These are phyloP conservation scores for Halictus rubicundus DNA, from an alignment of 1,140 invertebrate genomes.

Conservation along the genomic window DNA sequence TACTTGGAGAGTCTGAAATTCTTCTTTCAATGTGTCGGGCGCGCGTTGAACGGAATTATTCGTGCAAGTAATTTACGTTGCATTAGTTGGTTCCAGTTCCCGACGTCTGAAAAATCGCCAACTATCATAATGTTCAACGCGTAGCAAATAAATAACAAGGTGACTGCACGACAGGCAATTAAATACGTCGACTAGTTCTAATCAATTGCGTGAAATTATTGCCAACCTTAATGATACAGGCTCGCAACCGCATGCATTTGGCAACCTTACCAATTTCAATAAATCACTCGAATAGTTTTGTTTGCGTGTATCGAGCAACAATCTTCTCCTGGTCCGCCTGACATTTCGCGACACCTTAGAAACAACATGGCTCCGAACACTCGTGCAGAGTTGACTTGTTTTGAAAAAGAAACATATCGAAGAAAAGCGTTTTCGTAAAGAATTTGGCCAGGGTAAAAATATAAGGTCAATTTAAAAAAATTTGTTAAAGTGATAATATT, in stretches of 20 bases:
- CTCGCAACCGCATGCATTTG: constrained; percentile 17
- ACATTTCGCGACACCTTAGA: neutral
- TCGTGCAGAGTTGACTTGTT: no score
- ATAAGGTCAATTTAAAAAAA: no score
- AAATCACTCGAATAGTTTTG: neutral
- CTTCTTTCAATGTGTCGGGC: neutral
- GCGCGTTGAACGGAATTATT: constrained; percentile 14
- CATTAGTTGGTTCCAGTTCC: neutral
- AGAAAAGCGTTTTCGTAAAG: no score
- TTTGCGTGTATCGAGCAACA: constrained; percentile 13
- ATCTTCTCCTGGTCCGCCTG: neutral
- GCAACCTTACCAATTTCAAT: constrained; percentile 24
- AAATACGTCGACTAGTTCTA: constrained; percentile 36
- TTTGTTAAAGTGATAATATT: no score
- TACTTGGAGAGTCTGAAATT: neutral
- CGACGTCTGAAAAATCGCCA: constrained; percentile 19
- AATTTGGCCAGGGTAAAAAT: no score
- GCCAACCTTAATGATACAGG: constrained; percentile 37
- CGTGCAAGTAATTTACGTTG: neutral
- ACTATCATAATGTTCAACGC: neutral
- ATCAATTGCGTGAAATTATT: constrained; percentile 49
- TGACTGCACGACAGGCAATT: constrained; percentile 46
- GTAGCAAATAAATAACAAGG: constrained; percentile 12
- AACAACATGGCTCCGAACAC: neutral
- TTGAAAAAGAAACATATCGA: no score